Conservation (phyloP, 2,888 invertebrate genomes). For the Ormyrus thymus region DNA sequence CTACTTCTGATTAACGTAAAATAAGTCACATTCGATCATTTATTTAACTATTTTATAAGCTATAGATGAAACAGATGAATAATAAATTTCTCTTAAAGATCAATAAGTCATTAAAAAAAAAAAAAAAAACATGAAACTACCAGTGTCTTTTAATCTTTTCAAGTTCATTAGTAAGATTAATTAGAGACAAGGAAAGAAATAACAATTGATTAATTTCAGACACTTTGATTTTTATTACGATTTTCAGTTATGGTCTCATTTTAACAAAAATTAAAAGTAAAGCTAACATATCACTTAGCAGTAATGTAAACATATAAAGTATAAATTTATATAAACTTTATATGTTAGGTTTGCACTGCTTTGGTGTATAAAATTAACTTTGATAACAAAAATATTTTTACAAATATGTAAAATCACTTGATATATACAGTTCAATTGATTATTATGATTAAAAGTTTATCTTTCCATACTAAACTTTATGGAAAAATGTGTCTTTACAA, state of each 20-base stretch:
- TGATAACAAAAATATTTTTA: constrained; percentile 34
- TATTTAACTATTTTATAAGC: not conserved
- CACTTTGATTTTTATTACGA: constrained; percentile 29
- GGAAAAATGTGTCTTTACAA: constrained; percentile 36
- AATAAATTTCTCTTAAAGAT: too few relatives aligned
- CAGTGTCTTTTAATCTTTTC: too few relatives aligned
- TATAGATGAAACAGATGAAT: too few relatives aligned
- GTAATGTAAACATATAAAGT: constrained; percentile 38
- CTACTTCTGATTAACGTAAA: constrained; percentile 29
- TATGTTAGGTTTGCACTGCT: constrained; percentile 22
- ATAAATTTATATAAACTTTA: constrained; percentile 38
- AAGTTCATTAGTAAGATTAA: not conserved
- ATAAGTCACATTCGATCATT: constrained; percentile 47
- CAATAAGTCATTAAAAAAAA: too few relatives aligned
- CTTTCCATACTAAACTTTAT: constrained; percentile 18
- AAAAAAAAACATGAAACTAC: too few relatives aligned
- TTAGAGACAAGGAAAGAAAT: not conserved
- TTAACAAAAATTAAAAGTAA: constrained; percentile 45
- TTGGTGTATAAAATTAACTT: constrained; percentile 49
- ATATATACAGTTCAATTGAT: constrained; percentile 45
- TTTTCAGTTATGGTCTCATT: constrained; percentile 20
- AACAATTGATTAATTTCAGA: not conserved
- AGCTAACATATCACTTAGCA: constrained; percentile 52
- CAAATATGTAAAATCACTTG: constrained; percentile 28
- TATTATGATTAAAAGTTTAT: constrained; percentile 40